Percentiles rank a stretch among this genome's conserved stretches.
phyloP scores from a whole-genome alignment of 2,797 vertebrate genomes.

The Falco cherrug region DNA sequence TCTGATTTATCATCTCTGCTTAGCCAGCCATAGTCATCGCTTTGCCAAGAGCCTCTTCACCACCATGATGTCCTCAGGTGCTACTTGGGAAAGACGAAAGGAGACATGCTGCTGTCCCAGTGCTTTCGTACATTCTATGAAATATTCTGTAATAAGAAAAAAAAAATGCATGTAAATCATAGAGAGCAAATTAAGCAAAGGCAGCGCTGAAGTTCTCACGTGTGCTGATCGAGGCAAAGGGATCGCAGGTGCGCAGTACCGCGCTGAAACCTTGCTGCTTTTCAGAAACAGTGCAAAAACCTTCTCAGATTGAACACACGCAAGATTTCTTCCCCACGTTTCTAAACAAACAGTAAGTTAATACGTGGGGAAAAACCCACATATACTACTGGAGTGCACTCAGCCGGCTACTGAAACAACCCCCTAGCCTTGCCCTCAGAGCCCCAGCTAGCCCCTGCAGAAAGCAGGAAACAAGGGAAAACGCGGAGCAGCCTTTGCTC shows the following conservation, averaged over 20 bases:
- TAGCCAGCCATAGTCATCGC: not conserved
- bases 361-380: not conserved
- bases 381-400: accelerated
- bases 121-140: not conserved
- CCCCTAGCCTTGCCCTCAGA: not conserved
- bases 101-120: not conserved
- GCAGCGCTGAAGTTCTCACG: not conserved
- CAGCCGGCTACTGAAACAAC: not conserved
- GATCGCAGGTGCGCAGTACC: not conserved
- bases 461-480: not conserved
- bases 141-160: not conserved
- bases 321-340: not conserved
- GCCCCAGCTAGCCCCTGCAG: not conserved
- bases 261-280: not conserved
- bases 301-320: not conserved
- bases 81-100: not conserved
- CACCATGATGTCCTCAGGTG: not conserved
- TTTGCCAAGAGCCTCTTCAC: not conserved
- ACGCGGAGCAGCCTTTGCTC: not conserved
- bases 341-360: not conserved
- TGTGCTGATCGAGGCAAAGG: not conserved
- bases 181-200: not conserved
- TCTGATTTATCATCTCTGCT: not conserved
- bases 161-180: not conserved
- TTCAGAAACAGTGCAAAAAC: not conserved